A percentile compares a stretch with the other conserved stretches of the same genome.
phyloP scores from a whole-genome alignment of 1,140 invertebrate species.

The Ruditapes philippinarum region DNA sequence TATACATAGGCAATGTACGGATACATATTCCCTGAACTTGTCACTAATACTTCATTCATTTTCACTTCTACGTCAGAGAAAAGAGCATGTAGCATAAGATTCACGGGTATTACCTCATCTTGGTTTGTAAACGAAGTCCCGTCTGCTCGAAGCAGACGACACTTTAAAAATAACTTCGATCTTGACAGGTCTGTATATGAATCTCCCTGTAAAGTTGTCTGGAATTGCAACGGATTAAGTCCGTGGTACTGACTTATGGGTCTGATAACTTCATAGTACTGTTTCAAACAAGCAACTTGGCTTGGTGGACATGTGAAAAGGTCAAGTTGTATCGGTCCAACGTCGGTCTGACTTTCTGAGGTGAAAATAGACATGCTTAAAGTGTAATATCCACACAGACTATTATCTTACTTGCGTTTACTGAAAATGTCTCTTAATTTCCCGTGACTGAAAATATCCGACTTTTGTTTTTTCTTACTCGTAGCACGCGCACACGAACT shows the following conservation, averaged over 20 bases:
- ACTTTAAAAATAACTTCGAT: not conserved
- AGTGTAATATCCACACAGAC: not conserved
- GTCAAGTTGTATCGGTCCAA: not conserved
- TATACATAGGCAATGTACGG: not conserved
- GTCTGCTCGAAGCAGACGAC: not conserved
- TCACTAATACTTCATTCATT: not conserved
- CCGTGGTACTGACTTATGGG: not conserved
- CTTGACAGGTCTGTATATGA: not conserved
- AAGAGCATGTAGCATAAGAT: not conserved
- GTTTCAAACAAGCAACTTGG: not conserved
- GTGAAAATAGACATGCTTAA: not conserved
- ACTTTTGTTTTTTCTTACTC: too few species aligned
- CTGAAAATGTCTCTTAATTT: too few species aligned
- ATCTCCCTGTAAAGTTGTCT: not conserved
- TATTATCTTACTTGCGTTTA: too few species aligned
- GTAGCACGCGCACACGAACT: too few species aligned
- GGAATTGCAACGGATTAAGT: not conserved
- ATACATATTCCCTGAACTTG: not conserved
- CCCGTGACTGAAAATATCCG: too few species aligned
- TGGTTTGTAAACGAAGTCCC: not conserved
- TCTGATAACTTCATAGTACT: not conserved
- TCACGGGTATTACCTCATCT: not conserved
- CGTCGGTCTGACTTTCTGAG: not conserved
- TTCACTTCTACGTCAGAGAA: not conserved
- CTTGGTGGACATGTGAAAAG: not conserved